Conservation (phyloP, 2,888 invertebrate species). For the Baronia brevicornis region DNA sequence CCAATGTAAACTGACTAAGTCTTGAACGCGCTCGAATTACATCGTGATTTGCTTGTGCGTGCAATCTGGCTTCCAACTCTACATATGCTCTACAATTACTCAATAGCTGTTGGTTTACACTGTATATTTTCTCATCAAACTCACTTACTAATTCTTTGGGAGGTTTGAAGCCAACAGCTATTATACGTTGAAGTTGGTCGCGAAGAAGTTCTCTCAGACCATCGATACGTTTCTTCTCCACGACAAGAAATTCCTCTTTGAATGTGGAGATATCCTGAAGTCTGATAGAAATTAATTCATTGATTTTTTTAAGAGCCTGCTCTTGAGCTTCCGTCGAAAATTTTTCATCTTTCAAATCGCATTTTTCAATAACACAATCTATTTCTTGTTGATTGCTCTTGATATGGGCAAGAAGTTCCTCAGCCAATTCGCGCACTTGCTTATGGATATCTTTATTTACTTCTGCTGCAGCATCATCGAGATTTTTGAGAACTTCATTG, state of each 20-base stretch:
- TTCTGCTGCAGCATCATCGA: slow-evolving; percentile 27
- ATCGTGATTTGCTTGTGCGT: slow-evolving; percentile 36
- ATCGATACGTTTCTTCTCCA: slow-evolving; percentile 51
- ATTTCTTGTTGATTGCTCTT: slow-evolving; percentile 40
- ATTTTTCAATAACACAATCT: slow-evolving; percentile 33
- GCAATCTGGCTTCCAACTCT: slow-evolving; percentile 45
- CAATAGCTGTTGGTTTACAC: slow-evolving; percentile 54
- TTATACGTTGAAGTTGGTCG: slow-evolving; percentile 41
- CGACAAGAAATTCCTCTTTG: slow-evolving; percentile 34
- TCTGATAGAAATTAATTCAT: slow-evolving; percentile 27
- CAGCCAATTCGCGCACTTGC: slow-evolving; percentile 38
- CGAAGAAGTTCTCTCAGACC: slow-evolving; percentile 39
- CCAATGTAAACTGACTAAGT: slow-evolving; percentile 45
- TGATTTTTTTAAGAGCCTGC: slow-evolving; percentile 31
- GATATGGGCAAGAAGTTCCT: slow-evolving; percentile 38
- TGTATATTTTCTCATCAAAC: slow-evolving; percentile 52
- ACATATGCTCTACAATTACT: slow-evolving; percentile 50
- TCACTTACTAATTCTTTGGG: slow-evolving; percentile 49
- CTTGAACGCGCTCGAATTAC: slow-evolving; percentile 33
- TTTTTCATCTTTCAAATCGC: slow-evolving; percentile 12
- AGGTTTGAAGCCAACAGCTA: slow-evolving; percentile 38
- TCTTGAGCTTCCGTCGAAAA: slow-evolving; percentile 26
- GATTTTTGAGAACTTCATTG: slow-evolving; percentile 26
- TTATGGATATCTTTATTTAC: slow-evolving; percentile 38
- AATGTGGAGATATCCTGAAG: slow-evolving; percentile 35